Conservation (phyloP, 1,140 invertebrate genomes). For the Lucilia sericata region DNA sequence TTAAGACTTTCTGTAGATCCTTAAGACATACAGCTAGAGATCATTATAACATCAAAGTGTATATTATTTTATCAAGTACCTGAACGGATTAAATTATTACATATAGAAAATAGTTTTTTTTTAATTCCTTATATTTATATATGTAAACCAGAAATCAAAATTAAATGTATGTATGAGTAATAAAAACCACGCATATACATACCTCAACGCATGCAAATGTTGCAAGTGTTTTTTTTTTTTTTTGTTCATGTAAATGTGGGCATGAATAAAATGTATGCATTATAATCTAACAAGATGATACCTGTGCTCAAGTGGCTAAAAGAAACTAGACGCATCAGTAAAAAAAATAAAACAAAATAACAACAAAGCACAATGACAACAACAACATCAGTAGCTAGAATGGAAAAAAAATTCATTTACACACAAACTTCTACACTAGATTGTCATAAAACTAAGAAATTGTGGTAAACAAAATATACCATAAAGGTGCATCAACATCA, state of each 20-base stretch:
- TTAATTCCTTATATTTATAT: too few relatives aligned
- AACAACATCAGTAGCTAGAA: not conserved
- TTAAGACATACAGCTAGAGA: too few relatives aligned
- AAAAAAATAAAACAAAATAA: not conserved
- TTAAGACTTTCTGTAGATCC: too few relatives aligned
- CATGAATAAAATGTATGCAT: not conserved
- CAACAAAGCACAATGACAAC: not conserved
- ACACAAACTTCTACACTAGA: not conserved
- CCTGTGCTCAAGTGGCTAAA: conserved; percentile 24
- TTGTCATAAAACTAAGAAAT: not conserved
- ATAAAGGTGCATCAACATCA: conserved; percentile 20
- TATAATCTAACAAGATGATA: conserved; percentile 21
- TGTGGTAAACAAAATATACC: conserved; percentile 2
- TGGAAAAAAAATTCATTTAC: not conserved
- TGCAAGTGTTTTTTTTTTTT: not conserved
- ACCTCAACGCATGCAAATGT: not conserved
- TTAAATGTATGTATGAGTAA: not conserved
- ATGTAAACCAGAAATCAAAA: not conserved
- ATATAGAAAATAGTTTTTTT: not conserved
- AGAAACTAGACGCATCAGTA: conserved; percentile 11
- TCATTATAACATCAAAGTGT: too few relatives aligned
- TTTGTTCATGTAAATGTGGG: not conserved
- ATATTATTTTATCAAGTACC: not conserved
- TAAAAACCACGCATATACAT: not conserved
- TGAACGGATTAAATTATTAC: not conserved